Evolutionary conservation across 2,888 invertebrate genomes (phyloP).

Genomic region (Diarsia rubi): DNA sequence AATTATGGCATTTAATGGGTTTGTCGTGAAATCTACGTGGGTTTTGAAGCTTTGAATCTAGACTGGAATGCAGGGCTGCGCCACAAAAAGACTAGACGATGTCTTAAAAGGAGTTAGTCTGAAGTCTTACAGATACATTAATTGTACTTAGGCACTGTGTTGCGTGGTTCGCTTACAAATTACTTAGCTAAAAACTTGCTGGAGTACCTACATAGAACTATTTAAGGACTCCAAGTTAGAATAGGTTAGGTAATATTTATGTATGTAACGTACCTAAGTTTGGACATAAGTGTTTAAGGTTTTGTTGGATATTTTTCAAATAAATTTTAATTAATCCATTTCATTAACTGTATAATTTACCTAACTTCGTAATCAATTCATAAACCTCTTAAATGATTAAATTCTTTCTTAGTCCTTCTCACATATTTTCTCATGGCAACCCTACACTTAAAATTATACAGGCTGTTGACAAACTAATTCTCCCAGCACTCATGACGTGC

Average conservation of each 20-base stretch:
- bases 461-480: conserved; percentile 75
- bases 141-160: conserved; percentile 5
- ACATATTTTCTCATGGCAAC: conserved; percentile 21
- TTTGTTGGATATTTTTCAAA: not conserved
- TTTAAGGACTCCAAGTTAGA: not conserved
- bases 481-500: conserved; percentile 73
- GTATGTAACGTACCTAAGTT: not conserved
- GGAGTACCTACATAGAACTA: not conserved
- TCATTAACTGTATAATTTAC: not conserved
- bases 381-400: not conserved
- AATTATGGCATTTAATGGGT: conserved; percentile 50
- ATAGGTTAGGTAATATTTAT: not conserved
- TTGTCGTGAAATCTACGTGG: conserved; percentile 52
- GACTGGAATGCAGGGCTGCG: conserved; percentile 41
- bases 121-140: conserved; percentile 30
- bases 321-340: not conserved
- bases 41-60: conserved; percentile 35
- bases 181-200: not conserved
- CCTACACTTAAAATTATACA: conserved; percentile 29
- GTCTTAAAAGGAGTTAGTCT: not conserved
- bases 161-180: conserved; percentile 8
- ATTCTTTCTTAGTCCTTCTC: not conserved
- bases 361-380: not conserved
- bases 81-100: not conserved
- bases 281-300: not conserved